These are phyloP conservation scores for Sphaeramia orbicularis DNA, from an alignment of 2,797 vertebrate species.

Conservation along the genomic window DNA sequence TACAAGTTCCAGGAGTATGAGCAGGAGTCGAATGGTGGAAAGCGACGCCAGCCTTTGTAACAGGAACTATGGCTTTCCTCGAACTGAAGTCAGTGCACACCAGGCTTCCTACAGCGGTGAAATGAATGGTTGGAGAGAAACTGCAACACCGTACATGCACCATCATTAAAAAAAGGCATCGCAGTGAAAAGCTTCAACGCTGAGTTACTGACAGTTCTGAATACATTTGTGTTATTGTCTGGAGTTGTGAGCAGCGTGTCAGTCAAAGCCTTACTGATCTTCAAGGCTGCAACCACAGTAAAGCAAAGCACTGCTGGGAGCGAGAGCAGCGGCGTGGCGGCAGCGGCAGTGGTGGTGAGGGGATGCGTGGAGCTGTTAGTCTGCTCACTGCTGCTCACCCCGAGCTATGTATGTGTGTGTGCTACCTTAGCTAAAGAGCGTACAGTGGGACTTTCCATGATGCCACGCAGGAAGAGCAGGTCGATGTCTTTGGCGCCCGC, in stretches of 20 bases:
- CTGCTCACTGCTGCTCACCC: slow-evolving; percentile 40
- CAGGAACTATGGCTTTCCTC: slow-evolving; percentile 32
- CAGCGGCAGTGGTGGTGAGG: too few species aligned
- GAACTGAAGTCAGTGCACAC: slow-evolving; percentile 25
- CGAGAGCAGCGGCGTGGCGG: neutral
- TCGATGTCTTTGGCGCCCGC: slow-evolving; percentile 96
- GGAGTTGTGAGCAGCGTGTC: slow-evolving; percentile 16
- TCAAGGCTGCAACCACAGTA: slow-evolving; percentile 29
- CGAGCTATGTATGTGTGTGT: slow-evolving; percentile 51
- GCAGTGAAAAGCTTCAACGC: neutral
- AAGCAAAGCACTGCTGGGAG: slow-evolving; percentile 26
- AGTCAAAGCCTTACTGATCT: slow-evolving; percentile 52
- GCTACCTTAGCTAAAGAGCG: slow-evolving; percentile 91
- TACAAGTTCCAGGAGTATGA: slow-evolving; percentile 8
- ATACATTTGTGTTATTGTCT: slow-evolving; percentile 3
- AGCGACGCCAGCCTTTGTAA: slow-evolving; percentile 32
- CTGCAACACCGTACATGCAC: neutral
- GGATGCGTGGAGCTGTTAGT: slow-evolving; percentile 16
- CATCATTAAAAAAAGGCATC: neutral
- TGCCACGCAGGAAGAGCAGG: slow-evolving; percentile 97
- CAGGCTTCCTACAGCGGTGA: slow-evolving; percentile 14
- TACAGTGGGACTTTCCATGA: slow-evolving; percentile 98
- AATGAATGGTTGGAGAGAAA: neutral
- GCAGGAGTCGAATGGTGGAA: slow-evolving; percentile 17
- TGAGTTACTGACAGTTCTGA: neutral